Conservation (phyloP, 2,797 vertebrate species). For the Sebastes paucispinis region DNA sequence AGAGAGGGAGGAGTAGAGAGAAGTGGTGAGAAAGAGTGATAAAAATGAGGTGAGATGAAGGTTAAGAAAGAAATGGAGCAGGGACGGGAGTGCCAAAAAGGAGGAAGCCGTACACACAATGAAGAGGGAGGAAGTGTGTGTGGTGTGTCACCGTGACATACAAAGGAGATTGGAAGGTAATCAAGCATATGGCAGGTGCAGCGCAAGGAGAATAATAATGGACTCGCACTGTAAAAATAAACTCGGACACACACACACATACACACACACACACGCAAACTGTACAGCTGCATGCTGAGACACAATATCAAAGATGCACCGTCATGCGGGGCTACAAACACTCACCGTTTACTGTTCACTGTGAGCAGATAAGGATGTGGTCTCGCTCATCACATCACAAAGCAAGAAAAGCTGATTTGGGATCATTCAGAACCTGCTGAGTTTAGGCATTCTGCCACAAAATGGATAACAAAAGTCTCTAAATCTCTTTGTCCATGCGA, state of each 20-base stretch:
- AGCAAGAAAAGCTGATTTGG: slow-evolving; percentile 9
- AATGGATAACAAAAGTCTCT: neutral
- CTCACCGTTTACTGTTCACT: neutral
- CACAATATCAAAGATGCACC: neutral
- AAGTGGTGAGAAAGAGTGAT: neutral
- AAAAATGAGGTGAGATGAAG: neutral
- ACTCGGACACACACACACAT: neutral
- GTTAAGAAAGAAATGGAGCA: neutral
- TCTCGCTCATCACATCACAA: slow-evolving; percentile 10
- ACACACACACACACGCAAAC: neutral
- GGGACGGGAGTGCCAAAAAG: neutral
- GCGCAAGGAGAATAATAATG: slow-evolving; percentile 47
- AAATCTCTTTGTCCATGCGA: neutral
- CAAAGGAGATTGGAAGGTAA: slow-evolving; percentile 47
- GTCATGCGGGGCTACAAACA: neutral
- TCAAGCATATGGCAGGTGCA: slow-evolving; percentile 48
- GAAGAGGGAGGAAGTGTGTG: neutral
- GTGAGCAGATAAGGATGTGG: neutral
- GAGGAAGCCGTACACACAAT: neutral
- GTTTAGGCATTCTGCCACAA: neutral
- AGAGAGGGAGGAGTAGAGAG: neutral
- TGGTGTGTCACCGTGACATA: slow-evolving; percentile 25
- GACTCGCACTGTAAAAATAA: slow-evolving; percentile 14
- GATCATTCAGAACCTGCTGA: slow-evolving; percentile 3
- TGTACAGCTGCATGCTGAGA: neutral